Evolutionary conservation across 2,797 vertebrate genomes (phyloP).

Genomic region (Garrulus glandarius): DNA sequence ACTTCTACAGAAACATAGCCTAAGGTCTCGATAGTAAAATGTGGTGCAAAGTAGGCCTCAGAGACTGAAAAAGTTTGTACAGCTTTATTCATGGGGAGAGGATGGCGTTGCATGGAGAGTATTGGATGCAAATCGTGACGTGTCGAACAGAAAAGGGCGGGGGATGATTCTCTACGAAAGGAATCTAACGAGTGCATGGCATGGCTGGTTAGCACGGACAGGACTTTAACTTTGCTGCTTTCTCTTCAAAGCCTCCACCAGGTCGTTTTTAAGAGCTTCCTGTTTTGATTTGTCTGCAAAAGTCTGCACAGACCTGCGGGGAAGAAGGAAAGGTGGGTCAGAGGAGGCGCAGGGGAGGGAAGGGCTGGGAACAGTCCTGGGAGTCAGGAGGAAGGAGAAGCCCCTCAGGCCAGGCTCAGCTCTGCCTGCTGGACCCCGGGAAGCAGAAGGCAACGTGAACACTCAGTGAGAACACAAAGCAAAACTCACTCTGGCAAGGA

Average conservation of each 20-base stretch:
- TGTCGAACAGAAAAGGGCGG: slow-evolving; percentile 57
- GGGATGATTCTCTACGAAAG: slow-evolving; percentile 73
- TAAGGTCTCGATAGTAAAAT: slow-evolving; percentile 46
- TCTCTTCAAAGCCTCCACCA: slow-evolving; percentile 94
- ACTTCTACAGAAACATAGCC: slow-evolving; percentile 55
- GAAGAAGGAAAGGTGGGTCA: background rate
- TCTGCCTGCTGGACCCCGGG: background rate
- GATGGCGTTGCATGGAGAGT: slow-evolving; percentile 49
- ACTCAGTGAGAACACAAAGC: background rate
- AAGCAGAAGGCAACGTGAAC: background rate
- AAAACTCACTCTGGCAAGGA: background rate
- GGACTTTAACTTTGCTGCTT: slow-evolving; percentile 88
- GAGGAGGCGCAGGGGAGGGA: background rate
- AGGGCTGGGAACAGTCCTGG: background rate
- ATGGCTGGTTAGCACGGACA: slow-evolving; percentile 58
- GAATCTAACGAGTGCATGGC: slow-evolving; percentile 72
- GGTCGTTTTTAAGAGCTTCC: slow-evolving; percentile 91
- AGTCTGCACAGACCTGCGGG: slow-evolving; percentile 89
- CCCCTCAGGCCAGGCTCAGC: slow-evolving; percentile 2
- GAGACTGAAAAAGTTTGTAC: slow-evolving; percentile 73
- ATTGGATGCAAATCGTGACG: slow-evolving; percentile 48
- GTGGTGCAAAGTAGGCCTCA: slow-evolving; percentile 72
- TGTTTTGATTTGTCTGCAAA: slow-evolving; percentile 94
- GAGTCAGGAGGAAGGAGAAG: background rate
- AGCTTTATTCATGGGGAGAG: slow-evolving; percentile 77